phyloP scores from a whole-genome alignment of 1,140 invertebrate species.

The Pogonomyrmex californicus region DNA sequence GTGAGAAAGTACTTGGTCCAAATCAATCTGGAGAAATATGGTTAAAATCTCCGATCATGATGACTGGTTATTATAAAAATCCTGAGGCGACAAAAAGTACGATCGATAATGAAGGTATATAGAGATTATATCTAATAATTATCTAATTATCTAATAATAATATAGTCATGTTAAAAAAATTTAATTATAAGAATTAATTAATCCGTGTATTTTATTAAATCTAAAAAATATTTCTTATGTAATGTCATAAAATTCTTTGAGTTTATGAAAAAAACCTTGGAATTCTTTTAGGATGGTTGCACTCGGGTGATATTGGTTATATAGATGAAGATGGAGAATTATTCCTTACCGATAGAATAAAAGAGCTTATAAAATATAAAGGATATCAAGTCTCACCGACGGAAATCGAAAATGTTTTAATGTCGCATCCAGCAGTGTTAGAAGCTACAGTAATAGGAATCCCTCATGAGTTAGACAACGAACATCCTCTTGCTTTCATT shows the following conservation, averaged over 20 bases:
- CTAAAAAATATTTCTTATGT: background rate
- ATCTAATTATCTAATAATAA: background rate
- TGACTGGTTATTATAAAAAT: slow-evolving; percentile 87
- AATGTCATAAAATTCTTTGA: background rate
- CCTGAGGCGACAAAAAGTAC: slow-evolving; percentile 88
- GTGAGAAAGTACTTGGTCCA: slow-evolving; percentile 79
- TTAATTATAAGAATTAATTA: background rate
- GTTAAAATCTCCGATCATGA: slow-evolving; percentile 81
- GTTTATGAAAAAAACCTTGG: slow-evolving; percentile 77
- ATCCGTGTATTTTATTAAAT: background rate
- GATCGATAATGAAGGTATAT: slow-evolving; percentile 81
- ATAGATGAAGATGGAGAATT: slow-evolving; percentile 86
- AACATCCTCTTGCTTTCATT: slow-evolving; percentile 88
- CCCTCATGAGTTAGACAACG: slow-evolving; percentile 86
- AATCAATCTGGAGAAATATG: slow-evolving; percentile 87
- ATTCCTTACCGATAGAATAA: slow-evolving; percentile 88
- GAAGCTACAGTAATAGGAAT: slow-evolving; percentile 89
- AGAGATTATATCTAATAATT: background rate
- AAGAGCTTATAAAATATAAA: slow-evolving; percentile 89
- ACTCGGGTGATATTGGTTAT: slow-evolving; percentile 88
- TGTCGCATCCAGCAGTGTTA: slow-evolving; percentile 86
- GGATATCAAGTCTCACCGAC: slow-evolving; percentile 88
- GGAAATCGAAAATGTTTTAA: slow-evolving; percentile 88
- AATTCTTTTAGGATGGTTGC: slow-evolving; percentile 86
- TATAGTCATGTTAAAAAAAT: background rate